These are phyloP conservation scores for Tinamus guttatus DNA, from an alignment of 2,113 vertebrate genomes.

Conservation along the genomic window DNA sequence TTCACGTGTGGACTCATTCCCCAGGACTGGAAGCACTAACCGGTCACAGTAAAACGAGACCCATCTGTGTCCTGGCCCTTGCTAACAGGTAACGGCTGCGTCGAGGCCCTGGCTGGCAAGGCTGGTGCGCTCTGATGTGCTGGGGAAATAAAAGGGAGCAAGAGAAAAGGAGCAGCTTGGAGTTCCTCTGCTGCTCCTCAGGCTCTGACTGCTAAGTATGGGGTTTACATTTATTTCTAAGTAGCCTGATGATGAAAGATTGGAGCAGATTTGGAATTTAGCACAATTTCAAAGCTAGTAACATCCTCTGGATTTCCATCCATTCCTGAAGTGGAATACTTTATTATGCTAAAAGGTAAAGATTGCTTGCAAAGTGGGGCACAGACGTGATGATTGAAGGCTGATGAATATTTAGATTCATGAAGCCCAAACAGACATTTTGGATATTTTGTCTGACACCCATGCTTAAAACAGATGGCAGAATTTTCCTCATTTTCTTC, in stretches of 20 bases:
- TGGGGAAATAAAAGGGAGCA: not conserved
- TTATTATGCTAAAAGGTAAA: not conserved
- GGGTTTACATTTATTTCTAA: not conserved
- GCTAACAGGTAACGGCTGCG: not conserved
- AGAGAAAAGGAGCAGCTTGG: rapidly evolving
- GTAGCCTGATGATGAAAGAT: not conserved
- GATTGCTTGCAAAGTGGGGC: not conserved
- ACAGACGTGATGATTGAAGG: not conserved
- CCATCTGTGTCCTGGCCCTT: not conserved
- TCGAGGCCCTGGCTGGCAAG: not conserved
- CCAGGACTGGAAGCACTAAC: not conserved
- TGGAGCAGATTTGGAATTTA: not conserved
- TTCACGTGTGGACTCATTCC: rapidly evolving
- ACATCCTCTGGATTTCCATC: not conserved
- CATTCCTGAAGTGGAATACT: not conserved
- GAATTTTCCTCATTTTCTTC: not conserved
- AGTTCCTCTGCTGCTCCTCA: not conserved
- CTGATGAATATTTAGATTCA: not conserved
- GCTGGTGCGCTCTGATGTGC: rapidly evolving
- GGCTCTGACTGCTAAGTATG: not conserved
- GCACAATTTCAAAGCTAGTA: not conserved
- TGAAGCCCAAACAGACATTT: not conserved
- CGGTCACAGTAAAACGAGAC: not conserved
- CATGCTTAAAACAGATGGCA: not conserved
- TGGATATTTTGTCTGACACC: not conserved